Percentiles rank a stretch among this genome's conserved stretches.
Evolutionary conservation across 2,113 vertebrate genomes (phyloP).

Genomic region (Ivindomyrus marchei): DNA sequence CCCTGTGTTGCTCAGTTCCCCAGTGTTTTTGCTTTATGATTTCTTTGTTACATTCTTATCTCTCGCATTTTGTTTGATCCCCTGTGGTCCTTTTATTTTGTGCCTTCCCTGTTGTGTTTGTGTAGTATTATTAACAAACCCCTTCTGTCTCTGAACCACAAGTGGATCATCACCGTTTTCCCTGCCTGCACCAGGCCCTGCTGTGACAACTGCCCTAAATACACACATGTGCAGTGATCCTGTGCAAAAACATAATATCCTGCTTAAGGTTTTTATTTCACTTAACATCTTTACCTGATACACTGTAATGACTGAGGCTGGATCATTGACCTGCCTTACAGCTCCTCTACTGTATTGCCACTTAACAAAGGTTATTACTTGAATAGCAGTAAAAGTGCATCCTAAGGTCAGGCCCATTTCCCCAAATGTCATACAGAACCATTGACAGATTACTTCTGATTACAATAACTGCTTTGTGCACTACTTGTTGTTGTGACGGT

Average conservation of each 20-base stretch:
- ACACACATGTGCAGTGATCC: slow-evolving; percentile 34
- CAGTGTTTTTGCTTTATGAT: no score
- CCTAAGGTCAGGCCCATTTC: background rate
- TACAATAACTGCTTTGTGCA: background rate
- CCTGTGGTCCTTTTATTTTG: no score
- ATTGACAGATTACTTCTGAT: background rate
- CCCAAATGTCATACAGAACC: background rate
- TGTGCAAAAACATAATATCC: slow-evolving; percentile 41
- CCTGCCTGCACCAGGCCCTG: no score
- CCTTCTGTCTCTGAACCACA: no score
- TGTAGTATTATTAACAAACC: no score
- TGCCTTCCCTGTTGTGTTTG: no score
- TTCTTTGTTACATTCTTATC: no score
- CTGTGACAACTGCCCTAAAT: background rate
- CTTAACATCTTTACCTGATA: slow-evolving; percentile 39
- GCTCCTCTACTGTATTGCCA: slow-evolving; percentile 12
- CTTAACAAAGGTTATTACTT: background rate
- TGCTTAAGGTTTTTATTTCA: slow-evolving; percentile 41
- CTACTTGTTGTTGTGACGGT: background rate
- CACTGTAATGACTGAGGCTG: background rate
- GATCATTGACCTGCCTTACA: slow-evolving; percentile 26
- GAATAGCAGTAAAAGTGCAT: background rate
- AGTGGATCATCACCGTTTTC: no score
- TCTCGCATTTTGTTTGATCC: no score
- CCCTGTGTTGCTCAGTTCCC: no score